A percentile compares a stretch with the other conserved stretches of the same genome.
phyloP scores from a whole-genome alignment of 2,797 vertebrate genomes.

The Argyrosomus regius region DNA sequence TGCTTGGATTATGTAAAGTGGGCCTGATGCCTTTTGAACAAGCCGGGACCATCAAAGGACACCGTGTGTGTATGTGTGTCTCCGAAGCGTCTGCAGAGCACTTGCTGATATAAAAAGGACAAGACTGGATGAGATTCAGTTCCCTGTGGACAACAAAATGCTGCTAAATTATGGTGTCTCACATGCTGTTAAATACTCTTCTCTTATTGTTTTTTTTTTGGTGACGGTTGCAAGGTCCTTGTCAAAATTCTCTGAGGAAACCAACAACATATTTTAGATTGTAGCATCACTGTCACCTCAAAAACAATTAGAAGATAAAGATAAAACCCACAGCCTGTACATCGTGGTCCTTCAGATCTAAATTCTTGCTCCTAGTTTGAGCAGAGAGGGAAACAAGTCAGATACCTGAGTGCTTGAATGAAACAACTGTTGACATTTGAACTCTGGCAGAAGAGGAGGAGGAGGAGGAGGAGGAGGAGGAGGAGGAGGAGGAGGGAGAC shows the following conservation, averaged over 20 bases:
- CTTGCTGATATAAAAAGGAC: conserved; percentile 35
- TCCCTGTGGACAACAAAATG: conserved; percentile 26
- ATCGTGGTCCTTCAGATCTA: conserved; percentile 2
- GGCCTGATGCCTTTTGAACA: conserved; percentile 51
- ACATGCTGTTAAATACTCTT: conserved; percentile 10
- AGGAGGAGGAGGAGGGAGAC: conserved; percentile 31
- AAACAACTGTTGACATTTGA: conserved; percentile 74
- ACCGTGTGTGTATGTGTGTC: background rate
- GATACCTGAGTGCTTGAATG: conserved; percentile 43
- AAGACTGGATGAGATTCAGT: conserved; percentile 41
- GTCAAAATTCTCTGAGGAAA: background rate
- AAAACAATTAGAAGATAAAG: background rate
- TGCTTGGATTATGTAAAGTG: conserved; percentile 75
- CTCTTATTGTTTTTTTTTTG: background rate
- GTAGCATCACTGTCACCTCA: conserved; percentile 15
- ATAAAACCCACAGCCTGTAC: background rate
- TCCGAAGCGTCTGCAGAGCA: conserved; percentile 31
- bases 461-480: conserved; percentile 16
- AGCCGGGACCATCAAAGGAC: conserved; percentile 26
- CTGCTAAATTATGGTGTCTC: conserved; percentile 2
- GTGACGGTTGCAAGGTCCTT: background rate
- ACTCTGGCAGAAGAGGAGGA: conserved; percentile 49
- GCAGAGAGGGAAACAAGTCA: conserved; percentile 22
- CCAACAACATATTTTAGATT: conserved; percentile 8
- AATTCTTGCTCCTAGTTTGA: conserved; percentile 9